A percentile compares a stretch with the other conserved stretches of the same genome.
Conservation (phyloP, 2,888 invertebrate species). For the Ichneumon xanthorius region DNA sequence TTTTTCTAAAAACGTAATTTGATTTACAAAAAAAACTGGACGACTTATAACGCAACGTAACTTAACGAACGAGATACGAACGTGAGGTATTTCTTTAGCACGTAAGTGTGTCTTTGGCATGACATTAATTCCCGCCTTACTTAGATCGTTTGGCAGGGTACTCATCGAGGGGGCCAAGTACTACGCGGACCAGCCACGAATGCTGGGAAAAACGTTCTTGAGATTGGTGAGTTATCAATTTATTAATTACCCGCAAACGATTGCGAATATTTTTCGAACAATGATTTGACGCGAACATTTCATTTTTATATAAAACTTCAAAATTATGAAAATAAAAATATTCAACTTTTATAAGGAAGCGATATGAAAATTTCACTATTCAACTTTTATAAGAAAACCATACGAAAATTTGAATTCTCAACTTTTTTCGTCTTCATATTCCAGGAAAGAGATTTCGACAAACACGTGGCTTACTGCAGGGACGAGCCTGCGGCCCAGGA, state of each 20-base stretch:
- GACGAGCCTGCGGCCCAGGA: conserved; percentile 94
- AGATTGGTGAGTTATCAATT: conserved; percentile 87
- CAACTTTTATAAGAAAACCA: too few relatives aligned
- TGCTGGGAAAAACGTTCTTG: conserved; percentile 95
- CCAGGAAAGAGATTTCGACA: conserved; percentile 96
- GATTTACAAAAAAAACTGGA: conserved; percentile 19
- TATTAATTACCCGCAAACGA: not conserved
- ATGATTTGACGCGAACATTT: too few relatives aligned
- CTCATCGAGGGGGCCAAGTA: conserved; percentile 97
- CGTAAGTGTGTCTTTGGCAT: conserved; percentile 82
- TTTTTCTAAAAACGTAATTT: conserved; percentile 30
- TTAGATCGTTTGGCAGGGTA: conserved; percentile 88
- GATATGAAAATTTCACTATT: too few relatives aligned
- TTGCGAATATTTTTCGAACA: too few relatives aligned
- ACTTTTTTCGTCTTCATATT: conserved; percentile 18
- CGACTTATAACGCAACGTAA: conserved; percentile 44
- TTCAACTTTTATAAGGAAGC: not conserved
- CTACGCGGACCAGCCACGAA: conserved; percentile 94
- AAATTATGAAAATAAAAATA: not conserved
- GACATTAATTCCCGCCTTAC: conserved; percentile 84
- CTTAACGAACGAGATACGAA: conserved; percentile 19
- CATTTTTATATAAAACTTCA: not conserved
- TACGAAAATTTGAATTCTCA: not conserved
- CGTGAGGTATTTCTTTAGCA: conserved; percentile 68
- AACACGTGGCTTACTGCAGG: conserved; percentile 95